These are phyloP conservation scores for Henricia sp. DNA, from an alignment of 53 echinoderm and acorn worm genomes.

Conservation along the genomic window DNA sequence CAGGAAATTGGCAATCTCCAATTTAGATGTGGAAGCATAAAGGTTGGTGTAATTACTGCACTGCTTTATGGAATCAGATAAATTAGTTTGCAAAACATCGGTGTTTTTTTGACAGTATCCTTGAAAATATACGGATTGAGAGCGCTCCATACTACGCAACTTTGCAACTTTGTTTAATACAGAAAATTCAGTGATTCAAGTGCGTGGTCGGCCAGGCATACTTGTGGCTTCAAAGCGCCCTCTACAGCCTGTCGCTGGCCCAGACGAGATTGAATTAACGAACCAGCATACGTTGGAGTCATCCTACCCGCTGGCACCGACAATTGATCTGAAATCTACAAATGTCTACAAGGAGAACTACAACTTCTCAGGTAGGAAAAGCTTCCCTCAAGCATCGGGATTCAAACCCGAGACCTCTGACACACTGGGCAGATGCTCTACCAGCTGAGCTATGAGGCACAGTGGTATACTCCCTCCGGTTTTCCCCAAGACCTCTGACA, in stretches of 20 bases:
- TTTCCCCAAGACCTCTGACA: too few species aligned
- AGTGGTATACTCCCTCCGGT: too few species aligned
- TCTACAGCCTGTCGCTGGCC: slow-evolving; percentile 57
- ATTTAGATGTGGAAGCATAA: too few species aligned
- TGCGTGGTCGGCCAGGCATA: slow-evolving; percentile 77
- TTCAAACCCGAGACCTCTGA: background rate
- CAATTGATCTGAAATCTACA: slow-evolving; percentile 64
- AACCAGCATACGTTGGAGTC: slow-evolving; percentile 50
- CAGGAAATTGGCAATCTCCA: too few species aligned
- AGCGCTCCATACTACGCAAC: too few species aligned
- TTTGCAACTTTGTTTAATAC: background rate
- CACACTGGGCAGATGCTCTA: too few species aligned
- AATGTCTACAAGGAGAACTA: slow-evolving; percentile 75
- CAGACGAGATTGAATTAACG: slow-evolving; percentile 74
- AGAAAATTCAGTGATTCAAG: slow-evolving; percentile 82
- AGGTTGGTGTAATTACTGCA: too few species aligned
- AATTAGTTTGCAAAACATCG: too few species aligned
- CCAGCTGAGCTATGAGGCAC: too few species aligned
- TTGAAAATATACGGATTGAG: too few species aligned
- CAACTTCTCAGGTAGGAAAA: slow-evolving; percentile 76
- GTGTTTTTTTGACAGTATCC: too few species aligned
- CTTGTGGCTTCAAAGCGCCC: slow-evolving; percentile 74
- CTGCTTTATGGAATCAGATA: too few species aligned
- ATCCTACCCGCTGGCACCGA: slow-evolving; percentile 86
- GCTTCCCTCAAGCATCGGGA: background rate